Conservation (phyloP, 2,888 invertebrate species). For the Catocala fraxini region DNA sequence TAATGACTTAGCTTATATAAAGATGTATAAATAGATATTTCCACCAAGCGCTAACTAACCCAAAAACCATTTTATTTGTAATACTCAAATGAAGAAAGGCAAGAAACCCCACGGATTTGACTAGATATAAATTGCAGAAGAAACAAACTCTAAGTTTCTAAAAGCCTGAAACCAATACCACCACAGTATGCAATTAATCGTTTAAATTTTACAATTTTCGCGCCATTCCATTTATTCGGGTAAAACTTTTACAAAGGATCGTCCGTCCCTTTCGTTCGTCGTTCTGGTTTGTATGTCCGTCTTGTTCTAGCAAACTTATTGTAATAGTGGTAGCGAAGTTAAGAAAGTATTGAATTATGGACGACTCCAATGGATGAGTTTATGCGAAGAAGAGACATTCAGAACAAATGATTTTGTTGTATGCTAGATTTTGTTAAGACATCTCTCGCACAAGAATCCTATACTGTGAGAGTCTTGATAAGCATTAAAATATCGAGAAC, state of each 20-base stretch:
- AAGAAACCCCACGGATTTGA: not conserved
- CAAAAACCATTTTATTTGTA: too few species aligned
- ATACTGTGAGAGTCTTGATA: too few species aligned
- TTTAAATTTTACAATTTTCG: constrained; percentile 74
- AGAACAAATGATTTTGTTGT: too few species aligned
- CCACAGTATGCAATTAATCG: constrained; percentile 45
- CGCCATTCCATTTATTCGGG: constrained; percentile 53
- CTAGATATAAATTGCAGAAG: not conserved
- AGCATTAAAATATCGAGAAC: too few species aligned
- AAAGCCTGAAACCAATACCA: constrained; percentile 22
- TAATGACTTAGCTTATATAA: too few species aligned
- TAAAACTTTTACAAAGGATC: constrained; percentile 73
- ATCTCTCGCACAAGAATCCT: too few species aligned
- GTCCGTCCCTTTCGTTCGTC: constrained; percentile 47
- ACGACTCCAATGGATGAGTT: constrained; percentile 52
- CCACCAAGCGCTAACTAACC: too few species aligned
- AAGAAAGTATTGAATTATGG: constrained; percentile 82
- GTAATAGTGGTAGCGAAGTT: constrained; percentile 76
- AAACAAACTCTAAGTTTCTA: not conserved
- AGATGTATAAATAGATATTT: too few species aligned
- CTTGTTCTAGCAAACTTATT: constrained; percentile 68
- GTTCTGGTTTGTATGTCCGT: constrained; percentile 31
- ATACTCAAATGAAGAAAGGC: not conserved
- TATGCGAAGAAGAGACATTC: constrained; percentile 35
- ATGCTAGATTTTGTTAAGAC: too few species aligned